A percentile compares a stretch with the other conserved stretches of the same genome.
phyloP scores from a whole-genome alignment of 1,140 invertebrate species.

The Drosophila mojavensis region DNA sequence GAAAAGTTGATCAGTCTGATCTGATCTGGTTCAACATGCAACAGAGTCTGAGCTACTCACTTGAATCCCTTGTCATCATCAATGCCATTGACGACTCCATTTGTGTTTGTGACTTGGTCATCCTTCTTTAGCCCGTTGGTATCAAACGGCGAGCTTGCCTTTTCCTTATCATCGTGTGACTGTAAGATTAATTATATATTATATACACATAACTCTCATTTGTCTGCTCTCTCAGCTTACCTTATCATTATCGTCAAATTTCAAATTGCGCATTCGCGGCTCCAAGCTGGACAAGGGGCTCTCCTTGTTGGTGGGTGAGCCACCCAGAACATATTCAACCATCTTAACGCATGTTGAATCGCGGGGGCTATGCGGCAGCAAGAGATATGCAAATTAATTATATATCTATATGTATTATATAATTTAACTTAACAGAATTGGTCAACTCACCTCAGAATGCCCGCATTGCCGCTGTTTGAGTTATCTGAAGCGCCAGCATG shows the following conservation, averaged over 20 bases:
- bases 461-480: slow-evolving; percentile 77
- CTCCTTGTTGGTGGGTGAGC: slow-evolving; percentile 93
- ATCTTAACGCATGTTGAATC: slow-evolving; percentile 95
- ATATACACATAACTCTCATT: neutral
- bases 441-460: slow-evolving; percentile 76
- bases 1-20: slow-evolving; percentile 29
- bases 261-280: slow-evolving; percentile 89
- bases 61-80: slow-evolving; percentile 97
- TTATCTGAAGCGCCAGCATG: slow-evolving; percentile 75
- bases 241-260: slow-evolving; percentile 86
- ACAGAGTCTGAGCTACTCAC: slow-evolving; percentile 86
- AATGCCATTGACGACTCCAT: slow-evolving; percentile 90
- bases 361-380: slow-evolving; percentile 85
- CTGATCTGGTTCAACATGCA: no score
- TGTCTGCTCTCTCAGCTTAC: slow-evolving; percentile 35
- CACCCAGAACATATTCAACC: slow-evolving; percentile 98
- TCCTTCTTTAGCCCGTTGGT: slow-evolving; percentile 86
- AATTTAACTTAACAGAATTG: no score
- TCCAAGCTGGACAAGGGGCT: slow-evolving; percentile 87
- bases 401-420: neutral
- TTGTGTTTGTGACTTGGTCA: slow-evolving; percentile 90
- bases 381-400: neutral
- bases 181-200: slow-evolving; percentile 43
- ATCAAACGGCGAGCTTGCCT: slow-evolving; percentile 88
- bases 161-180: slow-evolving; percentile 88